phyloP scores from a whole-genome alignment of 2,888 invertebrate species.

The Gymnoscelis rufifasciata region DNA sequence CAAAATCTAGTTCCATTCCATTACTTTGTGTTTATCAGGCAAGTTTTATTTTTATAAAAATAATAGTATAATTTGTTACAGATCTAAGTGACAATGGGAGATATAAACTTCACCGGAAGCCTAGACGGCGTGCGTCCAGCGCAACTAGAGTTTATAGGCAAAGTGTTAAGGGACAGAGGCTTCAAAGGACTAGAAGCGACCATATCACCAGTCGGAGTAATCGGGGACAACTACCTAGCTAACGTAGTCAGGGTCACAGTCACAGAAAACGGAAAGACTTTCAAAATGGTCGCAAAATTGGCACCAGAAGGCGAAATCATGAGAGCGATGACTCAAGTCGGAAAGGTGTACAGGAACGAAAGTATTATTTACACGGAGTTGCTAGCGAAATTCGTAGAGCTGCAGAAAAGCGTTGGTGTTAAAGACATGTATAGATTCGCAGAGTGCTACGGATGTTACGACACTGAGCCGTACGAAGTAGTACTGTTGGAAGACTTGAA shows the following conservation, averaged over 20 bases:
- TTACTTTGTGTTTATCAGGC: too few species aligned
- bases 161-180: constrained; percentile 37
- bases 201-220: constrained; percentile 35
- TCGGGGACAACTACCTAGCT: constrained; percentile 35
- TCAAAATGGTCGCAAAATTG: constrained; percentile 50
- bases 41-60: too few species aligned
- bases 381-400: constrained; percentile 30
- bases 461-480: constrained; percentile 19
- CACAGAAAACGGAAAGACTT: constrained; percentile 27
- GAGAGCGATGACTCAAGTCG: constrained; percentile 26
- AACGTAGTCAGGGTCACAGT: constrained; percentile 29
- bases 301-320: constrained; percentile 34
- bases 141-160: constrained; percentile 40
- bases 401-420: constrained; percentile 39
- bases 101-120: constrained; percentile 37
- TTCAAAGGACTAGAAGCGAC: constrained; percentile 33
- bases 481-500: constrained; percentile 45
- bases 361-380: constrained; percentile 39
- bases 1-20: too few species aligned
- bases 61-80: too few species aligned
- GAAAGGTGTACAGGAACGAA: constrained; percentile 40
- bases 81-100: constrained; percentile 26
- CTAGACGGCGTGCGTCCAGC: constrained; percentile 28
- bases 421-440: constrained; percentile 33
- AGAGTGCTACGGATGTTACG: constrained; percentile 18